These are phyloP conservation scores for Myotis lucifugus DNA, from an alignment of 2,113 vertebrate species.

Conservation along the genomic window DNA sequence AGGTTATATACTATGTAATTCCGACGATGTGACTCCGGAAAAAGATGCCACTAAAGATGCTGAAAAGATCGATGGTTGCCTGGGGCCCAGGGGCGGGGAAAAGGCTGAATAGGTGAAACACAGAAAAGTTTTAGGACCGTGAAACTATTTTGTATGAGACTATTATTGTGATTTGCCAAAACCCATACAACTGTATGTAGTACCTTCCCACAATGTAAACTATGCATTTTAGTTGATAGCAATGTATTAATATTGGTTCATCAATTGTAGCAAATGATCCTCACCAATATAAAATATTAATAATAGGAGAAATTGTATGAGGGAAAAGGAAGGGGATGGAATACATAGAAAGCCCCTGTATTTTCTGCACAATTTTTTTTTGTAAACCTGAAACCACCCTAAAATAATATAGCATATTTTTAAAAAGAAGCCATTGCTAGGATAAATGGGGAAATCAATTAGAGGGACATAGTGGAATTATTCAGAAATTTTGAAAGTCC, in stretches of 20 bases:
- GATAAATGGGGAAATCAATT: background rate
- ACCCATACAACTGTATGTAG: background rate
- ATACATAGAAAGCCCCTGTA: background rate
- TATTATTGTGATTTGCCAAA: background rate
- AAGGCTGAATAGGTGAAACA: background rate
- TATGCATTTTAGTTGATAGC: background rate
- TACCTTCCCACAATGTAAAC: background rate
- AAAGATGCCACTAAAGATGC: background rate
- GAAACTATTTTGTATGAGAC: background rate
- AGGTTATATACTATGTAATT: background rate
- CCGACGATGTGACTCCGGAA: background rate
- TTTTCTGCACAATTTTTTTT: background rate
- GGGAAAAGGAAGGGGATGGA: no score
- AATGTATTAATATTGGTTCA: no score
- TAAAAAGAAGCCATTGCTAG: background rate
- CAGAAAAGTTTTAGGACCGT: background rate
- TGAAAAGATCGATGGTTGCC: background rate
- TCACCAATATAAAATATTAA: no score
- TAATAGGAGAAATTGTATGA: background rate
- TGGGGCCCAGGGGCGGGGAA: background rate
- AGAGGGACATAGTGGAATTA: background rate
- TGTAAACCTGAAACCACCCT: background rate
- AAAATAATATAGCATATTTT: background rate
- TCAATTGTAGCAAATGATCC: background rate
- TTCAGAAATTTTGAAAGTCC: background rate